Base-by-base conservation (phyloP, 2,113 vertebrate species). In the Accipiter cooperii region DNA sequence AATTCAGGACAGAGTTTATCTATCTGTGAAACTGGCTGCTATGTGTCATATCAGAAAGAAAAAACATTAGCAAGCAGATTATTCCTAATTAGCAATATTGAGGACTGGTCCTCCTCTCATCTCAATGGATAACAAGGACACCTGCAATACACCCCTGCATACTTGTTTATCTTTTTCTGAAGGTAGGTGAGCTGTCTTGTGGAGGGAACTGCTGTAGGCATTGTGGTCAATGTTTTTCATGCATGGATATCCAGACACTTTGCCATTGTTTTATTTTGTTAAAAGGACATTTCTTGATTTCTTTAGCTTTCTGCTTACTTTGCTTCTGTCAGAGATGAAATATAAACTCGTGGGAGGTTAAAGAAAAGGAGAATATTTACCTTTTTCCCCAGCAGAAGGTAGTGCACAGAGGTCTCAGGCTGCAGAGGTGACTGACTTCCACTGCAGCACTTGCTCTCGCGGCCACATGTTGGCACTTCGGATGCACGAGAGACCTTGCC, bases 321-420 rank as follows among this genome's bases (percentile, higher is more conserved):
- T 61, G 49, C 55, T 55, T 19, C 69, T 47, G n/a, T 20, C 20
- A n/a, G 46, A 76, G 44, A 29, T 26, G 28, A 57, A 33, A 34
- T 12, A 17, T 4, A 38, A 64, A 20, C 20, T 16, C n/a, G 6
- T 1, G 19, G 49, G 18, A 42, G 54, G 36, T 16, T 26, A 25
- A 60, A 15, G 10, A 33, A 49, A 61, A 58, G n/a, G 34, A 55
- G 49, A 17, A 8, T 12, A 15, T 42, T 46, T 12, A 19, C 52
- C 44, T 17, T 28, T n/a, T 10, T 12, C 51, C 61, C 15, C 28
- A n/a, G 25, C 69, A 60, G 76, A 61, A 51, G 10, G n/a, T 28
- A 61, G 42, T 5, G 26, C 18, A 3, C 0, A 4, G 33, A 25
- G 71, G 49, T 36, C 54, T 54, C 1, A 0, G 33, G 57, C 63